A percentile compares a stretch with the other conserved stretches of the same genome.
Conservation (phyloP, 2,888 invertebrate species). For the Drosophila ezoana region DNA sequence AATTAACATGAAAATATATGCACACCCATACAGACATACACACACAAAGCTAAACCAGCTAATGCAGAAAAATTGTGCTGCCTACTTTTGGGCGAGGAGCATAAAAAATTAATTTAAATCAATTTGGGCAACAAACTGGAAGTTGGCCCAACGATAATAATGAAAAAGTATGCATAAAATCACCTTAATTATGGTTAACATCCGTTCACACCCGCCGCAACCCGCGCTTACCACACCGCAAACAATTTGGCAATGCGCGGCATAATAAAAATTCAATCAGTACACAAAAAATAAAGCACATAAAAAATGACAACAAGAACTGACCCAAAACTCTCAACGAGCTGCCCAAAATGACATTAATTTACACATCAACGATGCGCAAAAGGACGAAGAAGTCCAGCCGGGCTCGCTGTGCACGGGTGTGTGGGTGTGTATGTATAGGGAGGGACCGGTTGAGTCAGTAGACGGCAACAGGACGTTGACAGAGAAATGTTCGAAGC, state of each 20-base stretch:
- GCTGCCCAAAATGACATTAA: slow-evolving; percentile 75
- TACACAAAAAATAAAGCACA: slow-evolving; percentile 25
- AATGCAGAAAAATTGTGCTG: slow-evolving; percentile 34
- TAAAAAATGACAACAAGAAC: slow-evolving; percentile 46
- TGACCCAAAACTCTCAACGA: slow-evolving; percentile 69
- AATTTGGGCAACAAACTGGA: slow-evolving; percentile 62
- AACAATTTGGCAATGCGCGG: slow-evolving; percentile 47
- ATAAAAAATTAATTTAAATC: slow-evolving; percentile 79
- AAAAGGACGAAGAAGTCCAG: slow-evolving; percentile 21
- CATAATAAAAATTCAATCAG: slow-evolving; percentile 80
- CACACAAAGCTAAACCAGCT: slow-evolving; percentile 7
- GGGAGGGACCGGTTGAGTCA: slow-evolving; percentile 5
- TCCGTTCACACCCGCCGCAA: slow-evolving; percentile 33
- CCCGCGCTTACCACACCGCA: slow-evolving; percentile 11
- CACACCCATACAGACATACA: slow-evolving; percentile 17
- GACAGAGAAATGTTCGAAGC: slow-evolving; percentile 50
- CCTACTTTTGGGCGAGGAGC: slow-evolving; percentile 37
- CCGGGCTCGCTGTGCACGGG: neutral
- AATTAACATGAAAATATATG: slow-evolving; percentile 69
- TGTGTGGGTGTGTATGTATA: neutral
- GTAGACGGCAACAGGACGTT: slow-evolving; percentile 51
- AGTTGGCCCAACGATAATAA: slow-evolving; percentile 54
- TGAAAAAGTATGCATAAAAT: slow-evolving; percentile 71
- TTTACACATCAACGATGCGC: slow-evolving; percentile 78
- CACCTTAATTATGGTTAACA: slow-evolving; percentile 76